Evolutionary conservation across 2,797 vertebrate genomes (phyloP).

Genomic region (Chaetophractus vellerosus): DNA sequence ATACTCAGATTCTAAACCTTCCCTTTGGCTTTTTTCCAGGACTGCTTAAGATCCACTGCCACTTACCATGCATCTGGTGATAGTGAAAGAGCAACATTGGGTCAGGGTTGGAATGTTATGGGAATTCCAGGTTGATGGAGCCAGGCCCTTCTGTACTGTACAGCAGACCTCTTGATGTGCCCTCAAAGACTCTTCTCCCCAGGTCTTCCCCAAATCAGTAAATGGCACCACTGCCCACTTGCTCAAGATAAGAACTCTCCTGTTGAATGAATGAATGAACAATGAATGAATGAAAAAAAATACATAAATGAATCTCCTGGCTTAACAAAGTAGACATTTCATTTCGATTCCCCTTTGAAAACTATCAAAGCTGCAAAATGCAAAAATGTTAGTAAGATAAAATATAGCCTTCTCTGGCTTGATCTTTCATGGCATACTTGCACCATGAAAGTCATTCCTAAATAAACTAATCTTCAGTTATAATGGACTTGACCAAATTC

Average conservation of each 20-base stretch:
- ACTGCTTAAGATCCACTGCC: background rate
- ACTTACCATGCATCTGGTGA: background rate
- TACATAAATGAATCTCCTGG: background rate
- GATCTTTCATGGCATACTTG: background rate
- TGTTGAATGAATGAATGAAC: background rate
- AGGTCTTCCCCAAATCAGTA: background rate
- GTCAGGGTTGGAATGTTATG: rapidly evolving
- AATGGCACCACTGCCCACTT: background rate
- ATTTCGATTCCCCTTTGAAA: background rate
- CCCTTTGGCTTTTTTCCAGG: background rate
- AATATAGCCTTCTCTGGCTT: background rate
- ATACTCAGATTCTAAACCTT: background rate
- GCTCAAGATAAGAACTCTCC: background rate
- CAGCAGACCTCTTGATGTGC: background rate
- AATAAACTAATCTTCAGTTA: background rate
- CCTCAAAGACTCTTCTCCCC: background rate
- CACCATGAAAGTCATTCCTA: background rate
- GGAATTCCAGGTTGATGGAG: background rate
- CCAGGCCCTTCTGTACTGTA: background rate
- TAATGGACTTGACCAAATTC: background rate
- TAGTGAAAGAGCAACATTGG: background rate
- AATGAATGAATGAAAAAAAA: background rate
- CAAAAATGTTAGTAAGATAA: background rate
- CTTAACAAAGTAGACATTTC: constrained; percentile 5
- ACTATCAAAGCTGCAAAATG: background rate